These are phyloP conservation scores for Siniperca undulata DNA, from an alignment of 2,797 vertebrate genomes.

Conservation along the genomic window DNA sequence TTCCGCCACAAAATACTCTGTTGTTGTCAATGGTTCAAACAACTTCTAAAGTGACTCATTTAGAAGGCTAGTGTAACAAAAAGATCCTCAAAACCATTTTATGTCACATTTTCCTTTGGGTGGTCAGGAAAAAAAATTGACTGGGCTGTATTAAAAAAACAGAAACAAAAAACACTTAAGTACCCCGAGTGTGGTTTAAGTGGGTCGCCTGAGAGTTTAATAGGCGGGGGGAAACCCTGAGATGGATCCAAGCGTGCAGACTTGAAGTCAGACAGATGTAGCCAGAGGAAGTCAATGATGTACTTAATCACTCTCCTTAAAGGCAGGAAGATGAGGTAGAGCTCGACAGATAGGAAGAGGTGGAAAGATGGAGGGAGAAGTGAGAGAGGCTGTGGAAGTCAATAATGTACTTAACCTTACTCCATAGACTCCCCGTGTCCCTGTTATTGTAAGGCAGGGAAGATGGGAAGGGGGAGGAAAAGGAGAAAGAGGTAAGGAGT, in stretches of 20 bases:
- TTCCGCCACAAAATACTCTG: background rate
- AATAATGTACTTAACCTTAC: constrained; percentile 74
- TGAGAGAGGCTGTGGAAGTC: constrained; percentile 56
- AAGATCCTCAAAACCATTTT: constrained; percentile 16
- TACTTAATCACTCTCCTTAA: constrained; percentile 62
- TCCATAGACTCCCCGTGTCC: constrained; percentile 48
- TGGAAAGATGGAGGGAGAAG: constrained; percentile 42
- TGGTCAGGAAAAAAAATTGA: constrained; percentile 23
- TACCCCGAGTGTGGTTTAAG: constrained; percentile 52
- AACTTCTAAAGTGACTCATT: constrained; percentile 6
- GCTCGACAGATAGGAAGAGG: constrained; percentile 53
- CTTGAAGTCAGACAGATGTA: constrained; percentile 51
- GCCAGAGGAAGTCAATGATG: constrained; percentile 68
- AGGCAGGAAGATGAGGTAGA: constrained; percentile 51
- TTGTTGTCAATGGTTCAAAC: constrained; percentile 26
- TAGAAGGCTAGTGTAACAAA: constrained; percentile 15
- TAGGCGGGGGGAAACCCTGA: constrained; percentile 59
- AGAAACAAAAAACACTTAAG: constrained; percentile 10
- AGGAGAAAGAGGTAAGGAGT: background rate
- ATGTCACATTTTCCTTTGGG: constrained; percentile 49
- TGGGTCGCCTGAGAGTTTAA: constrained; percentile 68
- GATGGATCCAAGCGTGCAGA: constrained; percentile 56
- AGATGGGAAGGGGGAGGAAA: constrained; percentile 20
- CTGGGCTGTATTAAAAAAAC: constrained; percentile 9
- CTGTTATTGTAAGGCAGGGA: constrained; percentile 59